phyloP scores from a whole-genome alignment of 1,140 invertebrate genomes.

The Cotesia typhae region DNA sequence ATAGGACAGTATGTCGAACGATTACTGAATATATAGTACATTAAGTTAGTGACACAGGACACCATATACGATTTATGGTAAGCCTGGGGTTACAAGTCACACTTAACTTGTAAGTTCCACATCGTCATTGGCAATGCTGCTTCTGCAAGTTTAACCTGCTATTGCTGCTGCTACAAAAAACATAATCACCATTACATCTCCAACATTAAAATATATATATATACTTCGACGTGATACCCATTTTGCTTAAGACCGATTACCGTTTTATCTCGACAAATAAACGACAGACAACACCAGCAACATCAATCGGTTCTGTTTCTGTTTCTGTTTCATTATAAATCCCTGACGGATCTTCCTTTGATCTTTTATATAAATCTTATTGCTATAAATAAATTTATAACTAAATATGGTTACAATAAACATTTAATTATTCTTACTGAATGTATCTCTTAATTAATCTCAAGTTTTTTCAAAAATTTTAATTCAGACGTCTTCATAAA shows the following conservation, averaged over 20 bases:
- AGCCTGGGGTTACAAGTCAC: slow-evolving; percentile 29
- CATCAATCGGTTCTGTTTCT: too few species aligned
- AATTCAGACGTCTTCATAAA: too few species aligned
- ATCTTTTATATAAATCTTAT: too few species aligned
- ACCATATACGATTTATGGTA: slow-evolving; percentile 42
- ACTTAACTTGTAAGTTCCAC: neutral
- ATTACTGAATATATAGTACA: slow-evolving; percentile 30
- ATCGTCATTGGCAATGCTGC: slow-evolving; percentile 4
- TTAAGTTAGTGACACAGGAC: slow-evolving; percentile 11
- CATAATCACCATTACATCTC: too few species aligned
- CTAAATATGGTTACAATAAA: too few species aligned
- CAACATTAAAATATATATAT: neutral
- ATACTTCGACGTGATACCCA: slow-evolving; percentile 28
- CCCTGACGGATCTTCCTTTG: too few species aligned
- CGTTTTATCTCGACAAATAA: slow-evolving; percentile 17
- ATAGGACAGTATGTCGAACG: slow-evolving; percentile 38
- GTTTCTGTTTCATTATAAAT: too few species aligned
- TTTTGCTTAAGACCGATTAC: slow-evolving; percentile 33
- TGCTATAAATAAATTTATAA: too few species aligned
- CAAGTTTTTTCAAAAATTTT: too few species aligned
- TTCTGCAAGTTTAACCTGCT: slow-evolving; percentile 16
- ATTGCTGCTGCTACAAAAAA: neutral
- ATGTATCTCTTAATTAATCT: too few species aligned
- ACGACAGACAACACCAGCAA: too few species aligned
- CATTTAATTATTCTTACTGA: too few species aligned